Percentiles rank a stretch among this genome's conserved stretches.
These are phyloP conservation scores for Chiroxiphia lanceolata DNA, from an alignment of 2,797 vertebrate genomes.

Conservation along the genomic window DNA sequence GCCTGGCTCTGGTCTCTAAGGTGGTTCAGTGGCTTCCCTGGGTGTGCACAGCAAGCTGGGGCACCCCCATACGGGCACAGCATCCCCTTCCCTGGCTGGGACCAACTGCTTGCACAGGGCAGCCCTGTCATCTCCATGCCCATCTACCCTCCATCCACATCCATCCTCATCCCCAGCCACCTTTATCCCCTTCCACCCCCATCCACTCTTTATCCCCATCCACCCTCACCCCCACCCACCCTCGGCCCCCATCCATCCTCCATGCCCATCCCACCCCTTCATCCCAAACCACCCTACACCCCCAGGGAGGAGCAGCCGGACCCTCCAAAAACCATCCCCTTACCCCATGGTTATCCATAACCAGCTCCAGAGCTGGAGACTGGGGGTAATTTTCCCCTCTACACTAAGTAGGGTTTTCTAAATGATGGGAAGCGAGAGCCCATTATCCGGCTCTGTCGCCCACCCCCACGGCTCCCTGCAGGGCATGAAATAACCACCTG, in stretches of 20 bases:
- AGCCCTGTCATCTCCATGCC: background rate
- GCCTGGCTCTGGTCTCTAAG: background rate
- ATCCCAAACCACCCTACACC: background rate
- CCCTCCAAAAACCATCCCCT: background rate
- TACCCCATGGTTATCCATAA: background rate
- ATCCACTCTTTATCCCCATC: too few species aligned
- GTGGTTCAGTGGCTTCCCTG: background rate
- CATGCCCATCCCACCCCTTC: background rate
- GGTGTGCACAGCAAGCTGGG: fast-evolving
- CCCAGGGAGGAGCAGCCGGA: background rate
- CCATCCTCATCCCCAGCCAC: background rate
- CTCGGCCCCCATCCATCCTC: too few species aligned
- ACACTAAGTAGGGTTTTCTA: background rate
- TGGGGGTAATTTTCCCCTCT: background rate
- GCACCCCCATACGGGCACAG: fast-evolving
- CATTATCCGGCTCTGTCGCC: background rate
- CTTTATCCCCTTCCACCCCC: too few species aligned
- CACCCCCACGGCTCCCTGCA: conserved; percentile 61
- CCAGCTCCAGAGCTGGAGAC: background rate
- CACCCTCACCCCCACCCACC: background rate
- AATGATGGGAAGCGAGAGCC: background rate
- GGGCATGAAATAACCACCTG: conserved; percentile 67
- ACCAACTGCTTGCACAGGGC: background rate
- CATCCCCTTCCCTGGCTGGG: background rate
- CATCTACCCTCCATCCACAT: background rate